phyloP scores from a whole-genome alignment of 2,888 invertebrate species.

The Notocelia uddmanniana region DNA sequence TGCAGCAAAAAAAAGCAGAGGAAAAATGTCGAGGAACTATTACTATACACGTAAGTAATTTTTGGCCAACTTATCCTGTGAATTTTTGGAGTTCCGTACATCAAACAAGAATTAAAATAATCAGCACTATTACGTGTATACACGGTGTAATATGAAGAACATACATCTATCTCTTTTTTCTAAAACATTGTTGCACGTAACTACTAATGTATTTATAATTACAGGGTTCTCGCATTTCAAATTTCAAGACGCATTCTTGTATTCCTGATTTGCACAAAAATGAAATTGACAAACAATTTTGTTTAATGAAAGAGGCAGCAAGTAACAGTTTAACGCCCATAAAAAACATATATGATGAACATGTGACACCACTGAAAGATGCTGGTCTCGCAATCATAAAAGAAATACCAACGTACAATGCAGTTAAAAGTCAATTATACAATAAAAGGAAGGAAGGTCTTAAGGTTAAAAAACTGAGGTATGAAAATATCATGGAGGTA shows the following conservation, averaged over 20 bases:
- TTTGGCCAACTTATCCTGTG: not conserved
- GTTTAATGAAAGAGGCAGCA: constrained; percentile 31
- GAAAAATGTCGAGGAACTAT: not conserved
- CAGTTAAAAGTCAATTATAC: constrained; percentile 10
- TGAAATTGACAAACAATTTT: constrained; percentile 30
- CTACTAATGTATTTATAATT: not conserved
- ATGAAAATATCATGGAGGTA: not conserved
- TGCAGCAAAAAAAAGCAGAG: not conserved
- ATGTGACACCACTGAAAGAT: constrained; percentile 28
- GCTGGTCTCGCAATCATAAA: constrained; percentile 26
- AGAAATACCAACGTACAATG: constrained; percentile 23
- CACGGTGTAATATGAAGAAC: no score
- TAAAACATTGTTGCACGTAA: not conserved
- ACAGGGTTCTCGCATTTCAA: not conserved
- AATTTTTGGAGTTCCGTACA: not conserved
- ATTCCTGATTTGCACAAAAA: constrained; percentile 15
- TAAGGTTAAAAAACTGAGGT: constrained; percentile 2
- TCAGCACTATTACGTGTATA: no score
- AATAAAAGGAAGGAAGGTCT: constrained; percentile 8
- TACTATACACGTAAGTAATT: not conserved
- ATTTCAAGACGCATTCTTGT: not conserved
- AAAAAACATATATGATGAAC: constrained; percentile 31
- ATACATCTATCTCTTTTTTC: not conserved
- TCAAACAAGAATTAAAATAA: no score
- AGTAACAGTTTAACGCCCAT: constrained; percentile 25